A percentile compares a stretch with the other conserved stretches of the same genome.
These are phyloP conservation scores for Papilio dardanus DNA, from an alignment of 1,140 invertebrate genomes.

Conservation along the genomic window DNA sequence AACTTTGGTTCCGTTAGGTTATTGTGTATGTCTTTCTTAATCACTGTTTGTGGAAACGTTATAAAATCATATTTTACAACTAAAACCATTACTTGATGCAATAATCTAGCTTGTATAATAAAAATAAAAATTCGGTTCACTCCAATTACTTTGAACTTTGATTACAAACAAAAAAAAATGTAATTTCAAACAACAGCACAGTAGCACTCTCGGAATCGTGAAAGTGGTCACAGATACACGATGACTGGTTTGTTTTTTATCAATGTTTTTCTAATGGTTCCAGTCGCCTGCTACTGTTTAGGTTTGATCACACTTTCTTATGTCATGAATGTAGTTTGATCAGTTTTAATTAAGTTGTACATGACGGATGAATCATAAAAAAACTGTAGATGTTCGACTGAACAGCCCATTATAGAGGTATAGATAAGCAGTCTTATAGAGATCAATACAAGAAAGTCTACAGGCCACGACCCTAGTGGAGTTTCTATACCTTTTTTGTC, in stretches of 20 bases:
- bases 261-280: not conserved
- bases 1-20: no score
- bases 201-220: not conserved
- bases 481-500: no score
- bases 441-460: no score
- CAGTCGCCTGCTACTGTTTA: not conserved
- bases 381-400: no score
- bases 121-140: not conserved
- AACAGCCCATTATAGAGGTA: no score
- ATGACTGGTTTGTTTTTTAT: constrained; percentile 18
- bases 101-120: not conserved
- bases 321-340: not conserved
- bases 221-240: not conserved
- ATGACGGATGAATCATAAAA: no score
- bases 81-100: no score
- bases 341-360: not conserved
- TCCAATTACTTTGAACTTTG: not conserved
- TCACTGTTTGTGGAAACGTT: no score
- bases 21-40: no score
- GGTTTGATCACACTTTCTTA: not conserved
- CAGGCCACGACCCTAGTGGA: no score
- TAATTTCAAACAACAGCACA: not conserved
- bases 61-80: no score
- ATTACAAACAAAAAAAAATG: not conserved
- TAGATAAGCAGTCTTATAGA: no score